Evolutionary conservation across 2,888 invertebrate genomes (phyloP).

Genomic region (Stegana nigrithorax): DNA sequence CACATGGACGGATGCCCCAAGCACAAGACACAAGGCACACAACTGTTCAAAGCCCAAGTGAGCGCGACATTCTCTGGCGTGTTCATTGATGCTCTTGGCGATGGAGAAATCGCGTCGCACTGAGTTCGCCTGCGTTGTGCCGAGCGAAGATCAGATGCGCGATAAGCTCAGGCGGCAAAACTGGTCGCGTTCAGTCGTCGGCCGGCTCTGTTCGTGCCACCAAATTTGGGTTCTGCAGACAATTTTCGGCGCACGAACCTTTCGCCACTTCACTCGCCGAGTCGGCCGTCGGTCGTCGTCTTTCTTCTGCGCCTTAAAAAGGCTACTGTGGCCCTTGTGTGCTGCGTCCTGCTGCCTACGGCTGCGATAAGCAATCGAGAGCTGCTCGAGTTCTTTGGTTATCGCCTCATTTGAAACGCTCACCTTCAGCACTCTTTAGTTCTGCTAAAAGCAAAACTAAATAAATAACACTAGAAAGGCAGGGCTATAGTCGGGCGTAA

Average conservation of each 20-base stretch:
- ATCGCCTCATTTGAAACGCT: not conserved
- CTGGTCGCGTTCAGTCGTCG: conserved; percentile 2
- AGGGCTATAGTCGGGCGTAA: too few relatives aligned
- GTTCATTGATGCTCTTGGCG: conserved; percentile 11
- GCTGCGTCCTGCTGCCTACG: not conserved
- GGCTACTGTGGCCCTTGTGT: conserved; percentile 9
- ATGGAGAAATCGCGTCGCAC: too few relatives aligned
- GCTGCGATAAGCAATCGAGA: conserved; percentile 41
- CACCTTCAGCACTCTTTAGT: conserved; percentile 11
- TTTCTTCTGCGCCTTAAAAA: conserved; percentile 2
- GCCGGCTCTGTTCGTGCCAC: conserved; percentile 21
- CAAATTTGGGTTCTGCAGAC: conserved; percentile 46
- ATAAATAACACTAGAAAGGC: not conserved
- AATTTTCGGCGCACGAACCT: conserved; percentile 19
- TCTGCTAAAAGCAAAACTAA: too few relatives aligned
- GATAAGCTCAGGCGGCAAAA: conserved; percentile 28
- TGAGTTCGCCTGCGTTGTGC: not conserved
- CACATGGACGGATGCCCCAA: too few relatives aligned
- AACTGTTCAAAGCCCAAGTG: not conserved
- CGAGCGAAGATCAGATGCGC: conserved; percentile 21
- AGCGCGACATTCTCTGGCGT: conserved; percentile 5
- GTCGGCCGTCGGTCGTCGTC: not conserved
- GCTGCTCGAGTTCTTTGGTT: conserved; percentile 12
- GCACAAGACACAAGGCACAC: not conserved
- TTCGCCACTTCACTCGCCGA: too few relatives aligned